Conservation (phyloP, 2,797 vertebrate species). For the Sebastiscus albofasciatus region DNA sequence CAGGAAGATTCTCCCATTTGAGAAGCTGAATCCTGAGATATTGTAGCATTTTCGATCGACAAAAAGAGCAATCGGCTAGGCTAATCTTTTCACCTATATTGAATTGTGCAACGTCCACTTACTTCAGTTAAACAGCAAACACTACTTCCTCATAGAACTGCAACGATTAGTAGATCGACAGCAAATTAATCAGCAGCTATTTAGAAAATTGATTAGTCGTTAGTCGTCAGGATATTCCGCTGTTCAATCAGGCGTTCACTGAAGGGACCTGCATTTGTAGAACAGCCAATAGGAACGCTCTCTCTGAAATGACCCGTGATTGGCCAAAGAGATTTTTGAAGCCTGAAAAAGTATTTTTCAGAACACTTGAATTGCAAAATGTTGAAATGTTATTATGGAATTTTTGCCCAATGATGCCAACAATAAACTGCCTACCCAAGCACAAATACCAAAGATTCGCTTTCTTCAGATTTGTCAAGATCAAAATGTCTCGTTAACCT, state of each 20-base stretch:
- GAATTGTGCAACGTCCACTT: not conserved
- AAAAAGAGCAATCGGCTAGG: not conserved
- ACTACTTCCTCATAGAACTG: not conserved
- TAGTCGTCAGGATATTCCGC: too few species aligned
- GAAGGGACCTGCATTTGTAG: too few species aligned
- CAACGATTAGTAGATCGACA: not conserved
- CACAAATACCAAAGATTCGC: not conserved
- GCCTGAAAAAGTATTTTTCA: too few species aligned
- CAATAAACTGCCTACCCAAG: not conserved
- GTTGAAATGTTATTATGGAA: not conserved
- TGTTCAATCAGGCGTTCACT: too few species aligned
- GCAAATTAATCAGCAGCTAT: not conserved
- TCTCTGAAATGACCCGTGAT: too few species aligned
- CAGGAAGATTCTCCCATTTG: not conserved
- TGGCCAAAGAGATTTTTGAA: too few species aligned
- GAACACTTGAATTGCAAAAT: not conserved
- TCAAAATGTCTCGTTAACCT: constrained; percentile 38
- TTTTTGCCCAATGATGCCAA: not conserved
- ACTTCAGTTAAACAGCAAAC: not conserved
- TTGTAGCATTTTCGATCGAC: not conserved
- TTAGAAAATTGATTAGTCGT: not conserved
- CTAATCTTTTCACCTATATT: not conserved
- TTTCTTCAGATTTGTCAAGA: too few species aligned
- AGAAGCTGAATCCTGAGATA: not conserved
- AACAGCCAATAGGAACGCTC: too few species aligned